phyloP scores from a whole-genome alignment of 2,797 vertebrate genomes.

The Peromyscus eremicus region DNA sequence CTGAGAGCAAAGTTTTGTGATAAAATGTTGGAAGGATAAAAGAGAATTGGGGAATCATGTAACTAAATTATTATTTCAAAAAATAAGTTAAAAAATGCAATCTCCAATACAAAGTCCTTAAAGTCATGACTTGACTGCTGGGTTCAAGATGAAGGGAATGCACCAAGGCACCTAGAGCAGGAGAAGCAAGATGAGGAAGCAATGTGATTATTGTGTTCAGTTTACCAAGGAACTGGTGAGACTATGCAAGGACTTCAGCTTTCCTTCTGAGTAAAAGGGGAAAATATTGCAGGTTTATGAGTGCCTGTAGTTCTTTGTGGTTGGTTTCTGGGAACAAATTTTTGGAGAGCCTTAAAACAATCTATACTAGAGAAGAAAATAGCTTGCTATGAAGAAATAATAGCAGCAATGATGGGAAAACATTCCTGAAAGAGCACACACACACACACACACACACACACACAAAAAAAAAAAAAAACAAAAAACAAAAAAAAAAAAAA shows the following conservation, averaged over 20 bases:
- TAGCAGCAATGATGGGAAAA: background rate
- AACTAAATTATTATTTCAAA: background rate
- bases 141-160: background rate
- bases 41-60: background rate
- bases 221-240: background rate
- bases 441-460: background rate
- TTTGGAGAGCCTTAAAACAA: background rate
- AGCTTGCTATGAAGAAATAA: background rate
- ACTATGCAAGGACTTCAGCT: background rate
- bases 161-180: accelerated
- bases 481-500: no score
- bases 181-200: background rate
- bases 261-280: background rate
- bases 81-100: background rate
- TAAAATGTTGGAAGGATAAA: background rate
- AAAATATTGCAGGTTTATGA: background rate
- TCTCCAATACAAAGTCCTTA: background rate
- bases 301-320: background rate
- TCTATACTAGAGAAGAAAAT: background rate
- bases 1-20: background rate
- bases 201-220: background rate
- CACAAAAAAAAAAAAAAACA: no score
- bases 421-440: background rate
- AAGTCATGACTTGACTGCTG: background rate
- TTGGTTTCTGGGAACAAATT: background rate